Evolutionary conservation across 2,888 invertebrate genomes (phyloP).

Genomic region (Rhimphoctona megacephalus): DNA sequence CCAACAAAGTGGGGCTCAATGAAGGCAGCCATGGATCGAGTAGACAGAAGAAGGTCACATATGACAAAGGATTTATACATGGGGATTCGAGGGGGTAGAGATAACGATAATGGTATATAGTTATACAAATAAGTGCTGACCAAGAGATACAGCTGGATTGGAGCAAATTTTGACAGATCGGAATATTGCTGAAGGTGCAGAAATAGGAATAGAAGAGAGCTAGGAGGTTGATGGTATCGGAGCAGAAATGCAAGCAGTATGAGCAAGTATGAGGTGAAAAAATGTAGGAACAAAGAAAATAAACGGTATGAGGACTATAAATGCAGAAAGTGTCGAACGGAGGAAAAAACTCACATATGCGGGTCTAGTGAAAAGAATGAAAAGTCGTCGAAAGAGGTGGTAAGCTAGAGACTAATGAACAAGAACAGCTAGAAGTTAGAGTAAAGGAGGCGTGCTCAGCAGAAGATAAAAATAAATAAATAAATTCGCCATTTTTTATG

Average conservation of each 20-base stretch:
- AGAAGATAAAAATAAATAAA: background rate
- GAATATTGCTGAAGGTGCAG: background rate
- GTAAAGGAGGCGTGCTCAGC: no score
- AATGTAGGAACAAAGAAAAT: background rate
- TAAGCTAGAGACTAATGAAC: no score
- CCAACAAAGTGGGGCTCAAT: background rate
- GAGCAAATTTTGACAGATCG: background rate
- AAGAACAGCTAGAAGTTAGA: no score
- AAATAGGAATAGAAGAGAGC: background rate
- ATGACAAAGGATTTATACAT: background rate
- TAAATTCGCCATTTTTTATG: background rate
- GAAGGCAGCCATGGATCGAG: background rate
- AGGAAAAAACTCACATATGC: no score
- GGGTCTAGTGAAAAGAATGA: no score
- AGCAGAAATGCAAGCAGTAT: background rate
- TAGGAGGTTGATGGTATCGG: background rate
- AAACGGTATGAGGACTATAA: background rate
- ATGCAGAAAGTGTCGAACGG: background rate
- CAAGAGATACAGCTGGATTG: background rate
- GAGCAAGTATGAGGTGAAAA: background rate
- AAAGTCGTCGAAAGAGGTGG: no score
- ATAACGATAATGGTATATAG: background rate
- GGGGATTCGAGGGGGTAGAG: background rate
- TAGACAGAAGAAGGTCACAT: background rate
- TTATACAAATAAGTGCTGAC: background rate